A percentile compares a stretch with the other conserved stretches of the same genome.
Evolutionary conservation across 2,888 invertebrate species (phyloP).

Genomic region (Acanthacorydalis orientalis): DNA sequence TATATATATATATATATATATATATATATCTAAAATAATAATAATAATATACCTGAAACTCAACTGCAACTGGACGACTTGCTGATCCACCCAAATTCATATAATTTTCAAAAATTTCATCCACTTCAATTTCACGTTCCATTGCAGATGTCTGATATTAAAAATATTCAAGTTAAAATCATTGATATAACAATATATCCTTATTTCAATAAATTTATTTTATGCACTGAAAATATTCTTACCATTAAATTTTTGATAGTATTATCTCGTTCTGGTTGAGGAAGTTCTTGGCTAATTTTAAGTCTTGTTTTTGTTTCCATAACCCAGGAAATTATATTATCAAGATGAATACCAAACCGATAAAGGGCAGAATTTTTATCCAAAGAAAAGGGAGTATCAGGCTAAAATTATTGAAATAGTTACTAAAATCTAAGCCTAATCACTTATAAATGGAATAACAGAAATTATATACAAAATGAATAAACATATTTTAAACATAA

Average conservation of each 20-base stretch:
- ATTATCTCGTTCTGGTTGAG: constrained; percentile 11
- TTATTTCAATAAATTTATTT: constrained; percentile 24
- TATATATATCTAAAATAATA: neutral
- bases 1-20: no score
- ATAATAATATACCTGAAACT: constrained; percentile 25
- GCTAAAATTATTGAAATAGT: no score
- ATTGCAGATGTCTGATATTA: constrained; percentile 24
- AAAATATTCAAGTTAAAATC: constrained; percentile 3
- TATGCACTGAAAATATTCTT: constrained; percentile 16
- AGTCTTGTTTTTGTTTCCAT: constrained; percentile 31
- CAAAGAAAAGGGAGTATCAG: constrained; percentile 24
- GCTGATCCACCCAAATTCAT: constrained; percentile 35
- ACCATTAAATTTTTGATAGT: constrained; percentile 1
- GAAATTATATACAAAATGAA: no score
- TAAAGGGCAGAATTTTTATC: constrained; percentile 37
- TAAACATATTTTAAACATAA: neutral
- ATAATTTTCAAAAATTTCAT: constrained; percentile 44
- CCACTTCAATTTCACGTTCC: constrained; percentile 40
- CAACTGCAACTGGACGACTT: constrained; percentile 30
- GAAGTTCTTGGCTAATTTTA: constrained; percentile 26
- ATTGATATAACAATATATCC: constrained; percentile 25
- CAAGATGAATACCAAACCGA: constrained; percentile 35
- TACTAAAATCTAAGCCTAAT: neutral
- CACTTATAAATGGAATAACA: neutral
- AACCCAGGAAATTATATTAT: constrained; percentile 35